phyloP scores from a whole-genome alignment of 2,113 vertebrate genomes.

The Psettodes erumei region DNA sequence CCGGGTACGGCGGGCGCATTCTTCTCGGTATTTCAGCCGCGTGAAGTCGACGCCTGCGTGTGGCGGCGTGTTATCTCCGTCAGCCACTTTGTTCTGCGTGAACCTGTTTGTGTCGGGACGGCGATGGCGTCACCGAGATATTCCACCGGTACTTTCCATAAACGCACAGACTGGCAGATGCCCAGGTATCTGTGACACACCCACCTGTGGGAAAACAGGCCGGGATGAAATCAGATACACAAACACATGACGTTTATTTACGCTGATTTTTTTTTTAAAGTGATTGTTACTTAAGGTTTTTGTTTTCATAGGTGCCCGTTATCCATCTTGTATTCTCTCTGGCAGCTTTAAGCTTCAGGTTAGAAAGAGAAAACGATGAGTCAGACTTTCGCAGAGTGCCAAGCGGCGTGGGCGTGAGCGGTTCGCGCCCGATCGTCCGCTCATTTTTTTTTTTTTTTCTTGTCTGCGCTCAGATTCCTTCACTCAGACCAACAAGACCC shows the following conservation, averaged over 20 bases:
- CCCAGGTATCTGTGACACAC: not conserved
- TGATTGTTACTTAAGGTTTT: too few species aligned
- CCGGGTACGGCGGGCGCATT: too few species aligned
- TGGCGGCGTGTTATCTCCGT: constrained; percentile 44
- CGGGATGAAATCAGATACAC: too few species aligned
- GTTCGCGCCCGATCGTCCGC: too few species aligned
- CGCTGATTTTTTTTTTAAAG: too few species aligned
- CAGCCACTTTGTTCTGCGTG: not conserved
- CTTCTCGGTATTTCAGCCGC: not conserved
- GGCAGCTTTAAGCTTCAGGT: too few species aligned
- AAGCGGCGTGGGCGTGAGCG: too few species aligned
- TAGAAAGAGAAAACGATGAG: not conserved
- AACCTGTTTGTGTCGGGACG: not conserved
- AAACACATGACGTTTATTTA: too few species aligned
- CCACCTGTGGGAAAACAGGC: too few species aligned
- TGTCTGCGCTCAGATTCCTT: constrained; percentile 73
- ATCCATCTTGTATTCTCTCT: not conserved
- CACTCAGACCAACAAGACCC: constrained; percentile 69
- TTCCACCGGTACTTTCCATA: not conserved
- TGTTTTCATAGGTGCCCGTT: too few species aligned
- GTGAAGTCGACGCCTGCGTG: constrained; percentile 8
- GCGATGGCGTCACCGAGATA: not conserved
- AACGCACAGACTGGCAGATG: not conserved
- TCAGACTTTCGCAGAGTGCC: too few species aligned
- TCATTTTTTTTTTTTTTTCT: too few species aligned